Base-by-base conservation (phyloP, 1,140 invertebrate genomes). In the Orchestia grillus region DNA sequence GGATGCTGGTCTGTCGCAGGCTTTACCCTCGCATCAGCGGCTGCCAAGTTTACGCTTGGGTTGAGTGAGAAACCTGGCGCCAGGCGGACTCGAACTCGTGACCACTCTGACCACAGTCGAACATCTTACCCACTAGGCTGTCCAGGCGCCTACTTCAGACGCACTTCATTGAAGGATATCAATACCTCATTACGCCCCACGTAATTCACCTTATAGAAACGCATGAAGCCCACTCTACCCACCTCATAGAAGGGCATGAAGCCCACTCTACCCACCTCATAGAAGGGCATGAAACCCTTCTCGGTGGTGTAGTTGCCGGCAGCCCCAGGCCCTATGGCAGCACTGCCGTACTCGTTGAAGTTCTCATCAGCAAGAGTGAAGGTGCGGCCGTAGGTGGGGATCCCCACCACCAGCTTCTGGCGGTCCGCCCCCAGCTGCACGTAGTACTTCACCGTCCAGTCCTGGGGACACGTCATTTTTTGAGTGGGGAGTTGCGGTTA, bases 221-320 rank as follows among this genome's bases (percentile, higher is more conserved):
- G 98, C 96, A 99, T 98, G 97, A 99, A 99, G 97, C 99, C 99
- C 97, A 99, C 99, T 19, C 41, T 3, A 96, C 97, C 96, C 97
- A 99, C 99, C 98, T 99, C 99, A 97, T 99, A 99, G 97, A 99
- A 99, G 57, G 99, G 98, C 96, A 99, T 98, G 97, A 99, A 99
- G 97, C 99, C 99, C 97, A 99, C 99, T 28, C 28, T 1, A 77
- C 47, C 97, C 97, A 99, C 99, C 98, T 99, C 99, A 97, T 99
- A 99, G 97, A 99, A 99, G 57, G 99, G 98, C 96, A 99, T 98
- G 97, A 99, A 77, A 41, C 88, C 88, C 41, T 23, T 44, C 97
- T 99, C 99, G 97, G 98, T 98, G 0, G 99, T 99, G 8, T 98
- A 98, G 96, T 99, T 98, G 42, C 99, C 99, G 97, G 99, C 98